Evolutionary conservation across 2,888 invertebrate genomes (phyloP), one percentile per base, ranked within the genome.

Genomic region (Spodoptera picta): DNA sequence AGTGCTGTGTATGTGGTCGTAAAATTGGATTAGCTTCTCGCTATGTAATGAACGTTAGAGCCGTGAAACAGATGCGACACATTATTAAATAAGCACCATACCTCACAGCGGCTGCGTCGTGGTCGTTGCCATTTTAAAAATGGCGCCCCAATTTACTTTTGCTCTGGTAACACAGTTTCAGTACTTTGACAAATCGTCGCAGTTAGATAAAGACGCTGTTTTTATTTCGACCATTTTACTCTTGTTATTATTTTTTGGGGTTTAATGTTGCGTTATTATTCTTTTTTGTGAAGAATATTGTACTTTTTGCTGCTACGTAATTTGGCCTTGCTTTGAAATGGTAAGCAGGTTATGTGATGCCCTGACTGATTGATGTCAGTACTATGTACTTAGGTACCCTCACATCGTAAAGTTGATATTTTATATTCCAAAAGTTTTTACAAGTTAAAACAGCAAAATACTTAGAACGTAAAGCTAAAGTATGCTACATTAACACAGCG

Each of bases 41-140:
- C 75, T 71, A 73, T 68, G 71, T 68, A 68, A 65, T 60, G 60
- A 70, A 66, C 63, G 71, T 55, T 65, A 57, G 49, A 53, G 9
- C 12, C 46, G 36, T 23, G 68, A 59, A 70, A 59, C 83, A 82
- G 80, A 82, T 77, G 83, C 73, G 75, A 68, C 71, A 66, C 52
- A 65, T 77, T 83, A 83, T 80, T 80, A 77, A 80, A 80, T 79
- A 79, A 79, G 49, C 60, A 73, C 67, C 49, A 68, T 78, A 61
- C 71, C 61, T 75, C 75, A 67, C 59, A 11, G 27, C 41, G 50
- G 56, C 48, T 46, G 43, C 47, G 7, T 7, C 36, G 36, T 36
- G 36, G 53, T 49, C 59, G 52, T 59, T 60, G 42, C 43, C 24
- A n/a, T 46, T 65, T 67, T 74, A 60, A 75, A 77, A 75, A 78